A percentile compares a stretch with the other conserved stretches of the same genome.
Conservation (phyloP, 2,888 invertebrate genomes). For the Lypha dubia region DNA sequence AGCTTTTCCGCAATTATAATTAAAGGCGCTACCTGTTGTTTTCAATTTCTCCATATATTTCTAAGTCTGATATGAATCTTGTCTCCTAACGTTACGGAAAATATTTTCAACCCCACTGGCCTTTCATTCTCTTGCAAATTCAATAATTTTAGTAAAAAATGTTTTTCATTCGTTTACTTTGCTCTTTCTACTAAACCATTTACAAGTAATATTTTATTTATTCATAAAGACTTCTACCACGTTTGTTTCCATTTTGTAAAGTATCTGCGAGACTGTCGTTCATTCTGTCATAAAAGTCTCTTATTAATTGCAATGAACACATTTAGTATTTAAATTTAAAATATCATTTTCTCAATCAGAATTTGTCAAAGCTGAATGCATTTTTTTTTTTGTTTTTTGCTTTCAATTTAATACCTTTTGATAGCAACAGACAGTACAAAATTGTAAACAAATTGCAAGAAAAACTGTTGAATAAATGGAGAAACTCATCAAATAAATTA, state of each 20-base stretch:
- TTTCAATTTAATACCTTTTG: constrained; percentile 26
- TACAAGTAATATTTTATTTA: constrained; percentile 5
- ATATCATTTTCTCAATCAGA: constrained; percentile 47
- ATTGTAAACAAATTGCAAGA: background rate
- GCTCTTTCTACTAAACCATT: constrained; percentile 4
- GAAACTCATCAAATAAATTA: constrained; percentile 66
- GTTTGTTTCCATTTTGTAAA: constrained; percentile 19
- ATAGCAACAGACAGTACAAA: constrained; percentile 15
- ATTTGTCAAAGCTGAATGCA: constrained; percentile 54
- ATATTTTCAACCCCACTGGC: background rate
- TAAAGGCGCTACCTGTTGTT: too few relatives aligned
- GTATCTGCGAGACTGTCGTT: background rate
- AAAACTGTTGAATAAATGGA: constrained; percentile 23
- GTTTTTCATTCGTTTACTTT: background rate
- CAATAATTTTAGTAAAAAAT: constrained; percentile 13
- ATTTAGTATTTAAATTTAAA: constrained; percentile 53
- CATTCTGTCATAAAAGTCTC: constrained; percentile 32
- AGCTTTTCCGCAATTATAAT: too few relatives aligned
- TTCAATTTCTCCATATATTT: too few relatives aligned
- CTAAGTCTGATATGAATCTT: too few relatives aligned
- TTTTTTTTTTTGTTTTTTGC: constrained; percentile 7
- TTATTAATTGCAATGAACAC: constrained; percentile 48
- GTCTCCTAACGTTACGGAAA: background rate
- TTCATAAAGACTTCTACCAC: background rate
- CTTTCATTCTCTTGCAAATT: background rate